A percentile compares a stretch with the other conserved stretches of the same genome.
Evolutionary conservation across 2,113 vertebrate species (phyloP).

Genomic region (Baryphthengus martii): DNA sequence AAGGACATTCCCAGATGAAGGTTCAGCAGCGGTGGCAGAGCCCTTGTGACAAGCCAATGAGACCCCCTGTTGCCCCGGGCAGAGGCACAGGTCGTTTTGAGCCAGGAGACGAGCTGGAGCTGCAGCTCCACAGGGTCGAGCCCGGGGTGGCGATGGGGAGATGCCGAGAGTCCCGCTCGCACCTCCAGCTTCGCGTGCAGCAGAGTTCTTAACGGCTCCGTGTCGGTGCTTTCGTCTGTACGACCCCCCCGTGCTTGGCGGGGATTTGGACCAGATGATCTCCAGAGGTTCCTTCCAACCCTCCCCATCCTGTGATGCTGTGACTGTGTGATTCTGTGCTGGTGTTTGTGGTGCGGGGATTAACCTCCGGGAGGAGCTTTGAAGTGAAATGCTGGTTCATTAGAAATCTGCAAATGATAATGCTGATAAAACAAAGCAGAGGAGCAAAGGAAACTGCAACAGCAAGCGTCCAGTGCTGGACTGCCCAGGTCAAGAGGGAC

Average conservation of each 20-base stretch:
- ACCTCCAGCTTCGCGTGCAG: neutral
- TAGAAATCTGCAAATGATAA: neutral
- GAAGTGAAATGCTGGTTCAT: neutral
- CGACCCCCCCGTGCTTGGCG: too few species aligned
- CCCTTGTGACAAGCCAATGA: rapidly evolving
- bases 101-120: neutral
- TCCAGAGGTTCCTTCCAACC: too few species aligned
- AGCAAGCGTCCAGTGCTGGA: neutral
- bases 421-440: neutral
- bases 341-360: rapidly evolving
- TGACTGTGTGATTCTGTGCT: too few species aligned
- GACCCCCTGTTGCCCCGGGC: rapidly evolving
- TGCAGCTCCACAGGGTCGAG: rapidly evolving
- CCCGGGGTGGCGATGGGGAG: rapidly evolving
- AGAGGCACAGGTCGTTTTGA: neutral
- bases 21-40: neutral
- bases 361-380: neutral
- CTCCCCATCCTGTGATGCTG: too few species aligned
- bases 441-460: neutral
- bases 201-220: rapidly evolving
- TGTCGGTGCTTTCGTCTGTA: rapidly evolving
- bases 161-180: rapidly evolving
- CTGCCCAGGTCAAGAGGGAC: neutral
- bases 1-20: neutral
- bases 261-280: too few species aligned